Percentiles rank a stretch among this genome's conserved stretches.
Conservation (phyloP, 92 coral and sea anemone species). For the Heteractis magnifica region DNA sequence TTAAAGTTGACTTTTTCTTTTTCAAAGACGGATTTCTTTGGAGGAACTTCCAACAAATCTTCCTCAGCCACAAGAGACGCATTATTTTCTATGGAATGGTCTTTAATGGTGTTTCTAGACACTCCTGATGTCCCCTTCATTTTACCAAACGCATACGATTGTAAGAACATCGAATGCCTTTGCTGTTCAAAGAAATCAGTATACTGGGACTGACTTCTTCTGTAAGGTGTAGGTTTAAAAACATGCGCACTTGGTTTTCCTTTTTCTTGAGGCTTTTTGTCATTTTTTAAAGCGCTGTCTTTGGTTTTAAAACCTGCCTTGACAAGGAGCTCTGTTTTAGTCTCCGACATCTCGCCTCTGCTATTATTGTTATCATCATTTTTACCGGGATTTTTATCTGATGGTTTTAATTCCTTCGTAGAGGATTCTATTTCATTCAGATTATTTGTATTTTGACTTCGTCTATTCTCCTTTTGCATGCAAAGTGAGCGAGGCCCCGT, state of each 20-base stretch:
- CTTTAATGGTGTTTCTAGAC: neutral
- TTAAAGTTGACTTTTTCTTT: neutral
- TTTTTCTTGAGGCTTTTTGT: neutral
- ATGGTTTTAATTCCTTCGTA: neutral
- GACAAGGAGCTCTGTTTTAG: neutral
- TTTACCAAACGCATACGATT: conserved; percentile 49
- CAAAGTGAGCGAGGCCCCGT: neutral
- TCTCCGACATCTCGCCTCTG: neutral
- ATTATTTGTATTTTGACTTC: neutral
- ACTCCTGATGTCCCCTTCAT: neutral
- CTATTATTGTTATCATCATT: neutral
- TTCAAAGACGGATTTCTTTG: neutral
- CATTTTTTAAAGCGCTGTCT: neutral
- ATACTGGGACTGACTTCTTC: conserved; percentile 57
- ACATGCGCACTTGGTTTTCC: neutral
- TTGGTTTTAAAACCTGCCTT: neutral
- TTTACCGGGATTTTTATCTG: neutral
- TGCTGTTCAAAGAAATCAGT: conserved; percentile 69
- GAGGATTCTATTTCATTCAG: neutral
- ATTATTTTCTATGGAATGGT: neutral
- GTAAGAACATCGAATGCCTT: conserved; percentile 65
- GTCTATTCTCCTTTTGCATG: neutral
- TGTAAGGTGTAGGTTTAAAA: conserved; percentile 16
- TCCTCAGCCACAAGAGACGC: neutral
- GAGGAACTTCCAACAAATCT: neutral